Base-by-base conservation (phyloP, 53 echinoderm and acorn worm species). In the Crossaster papposus region DNA sequence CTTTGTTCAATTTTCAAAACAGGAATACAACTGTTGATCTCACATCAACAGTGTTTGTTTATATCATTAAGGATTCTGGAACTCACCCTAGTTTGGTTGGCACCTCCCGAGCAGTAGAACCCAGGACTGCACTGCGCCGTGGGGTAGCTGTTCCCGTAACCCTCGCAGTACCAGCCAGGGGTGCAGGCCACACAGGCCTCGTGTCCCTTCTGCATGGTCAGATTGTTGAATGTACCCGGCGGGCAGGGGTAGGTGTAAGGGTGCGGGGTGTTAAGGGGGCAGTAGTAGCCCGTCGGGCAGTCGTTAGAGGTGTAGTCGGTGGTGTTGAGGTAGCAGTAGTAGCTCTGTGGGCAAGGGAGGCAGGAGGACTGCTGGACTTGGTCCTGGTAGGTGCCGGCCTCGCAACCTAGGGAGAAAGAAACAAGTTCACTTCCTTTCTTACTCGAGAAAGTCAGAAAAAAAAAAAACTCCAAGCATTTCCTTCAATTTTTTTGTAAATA, bases 271-370 rank as follows among this genome's bases (percentile, higher is more conserved):
- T 94, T 94, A 33, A 88, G 78, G 14, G 94, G 92, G 81, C 99
- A 98, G 88, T 96, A 98, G 93, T 95, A 94, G 31, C 99, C 99
- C 44, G 80, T 78, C 18, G 89, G 89, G 78, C 99, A 98, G 30
- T 94, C 92, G 71, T 98, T 98, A 23, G 85, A 33, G 31, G 80
- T 51, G 90, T 98, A 98, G 79, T 96, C 94, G 4, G 99, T 96
- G 63, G 99, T 98, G 85, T 98, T 98, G 91, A 86, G 63, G 79
- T 98, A 96, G 89, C 99, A 98, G 90, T 96, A 98, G 93, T 96
- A 92, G 73, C 99, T 90, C 62, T 79, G 87, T 2, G 99, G 99
- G 79, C 99, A 98, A 53, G 90, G 86, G 26, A 92, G 91, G 36
- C 99, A 98, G 32, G 79, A 30, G 14, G 86, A 79, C 58, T 88